phyloP scores from a whole-genome alignment of 1,140 invertebrate species.

The Gonatopus flavifemur region DNA sequence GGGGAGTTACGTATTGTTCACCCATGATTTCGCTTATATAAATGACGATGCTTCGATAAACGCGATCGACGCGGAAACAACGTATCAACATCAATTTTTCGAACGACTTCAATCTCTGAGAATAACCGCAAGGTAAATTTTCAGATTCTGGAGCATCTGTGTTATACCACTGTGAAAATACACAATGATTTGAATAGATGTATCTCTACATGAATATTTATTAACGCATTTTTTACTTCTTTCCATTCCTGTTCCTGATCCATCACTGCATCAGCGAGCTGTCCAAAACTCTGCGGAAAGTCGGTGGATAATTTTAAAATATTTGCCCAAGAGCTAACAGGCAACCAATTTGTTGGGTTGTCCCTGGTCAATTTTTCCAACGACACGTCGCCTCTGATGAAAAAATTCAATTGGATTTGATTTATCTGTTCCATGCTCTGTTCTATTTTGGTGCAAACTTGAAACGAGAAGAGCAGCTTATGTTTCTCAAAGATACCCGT shows the following conservation, averaged over 20 bases:
- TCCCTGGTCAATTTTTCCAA: constrained; percentile 70
- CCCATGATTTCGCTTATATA: constrained; percentile 82
- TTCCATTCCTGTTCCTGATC: constrained; percentile 68
- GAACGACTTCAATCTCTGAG: constrained; percentile 66
- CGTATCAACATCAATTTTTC: constrained; percentile 78
- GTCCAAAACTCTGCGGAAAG: constrained; percentile 68
- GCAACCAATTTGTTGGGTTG: constrained; percentile 74
- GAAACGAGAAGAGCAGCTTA: constrained; percentile 87
- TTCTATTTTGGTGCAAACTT: constrained; percentile 83
- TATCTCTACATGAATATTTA: not conserved
- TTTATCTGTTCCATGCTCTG: constrained; percentile 65
- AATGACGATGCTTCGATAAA: constrained; percentile 77
- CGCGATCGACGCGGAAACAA: constrained; percentile 83
- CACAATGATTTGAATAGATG: not conserved
- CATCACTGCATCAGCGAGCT: constrained; percentile 69
- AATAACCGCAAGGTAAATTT: constrained; percentile 71
- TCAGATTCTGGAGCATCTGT: constrained; percentile 73
- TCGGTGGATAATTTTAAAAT: constrained; percentile 70
- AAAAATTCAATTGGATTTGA: constrained; percentile 83
- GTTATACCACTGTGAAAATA: constrained; percentile 78
- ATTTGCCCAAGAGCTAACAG: constrained; percentile 75
- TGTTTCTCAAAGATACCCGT: constrained; percentile 89
- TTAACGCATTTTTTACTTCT: constrained; percentile 52
- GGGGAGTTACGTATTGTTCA: constrained; percentile 81
- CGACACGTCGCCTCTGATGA: constrained; percentile 81